Percentiles rank a stretch among this genome's conserved stretches.
Conservation (phyloP, 2,888 invertebrate species). For the Graphium colonna region DNA sequence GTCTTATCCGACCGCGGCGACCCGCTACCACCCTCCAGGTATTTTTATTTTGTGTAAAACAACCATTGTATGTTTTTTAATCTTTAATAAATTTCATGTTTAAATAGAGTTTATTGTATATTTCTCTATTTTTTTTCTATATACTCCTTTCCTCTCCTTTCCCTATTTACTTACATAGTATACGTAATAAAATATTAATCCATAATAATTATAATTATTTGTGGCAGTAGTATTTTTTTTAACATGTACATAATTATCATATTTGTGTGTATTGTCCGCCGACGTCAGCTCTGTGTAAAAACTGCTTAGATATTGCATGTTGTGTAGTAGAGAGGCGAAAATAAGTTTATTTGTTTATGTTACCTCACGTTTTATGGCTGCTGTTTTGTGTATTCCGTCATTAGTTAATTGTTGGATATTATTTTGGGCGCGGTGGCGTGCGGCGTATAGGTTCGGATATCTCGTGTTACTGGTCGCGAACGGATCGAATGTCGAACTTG, state of each 20-base stretch:
- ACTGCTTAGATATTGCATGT: slow-evolving; percentile 72
- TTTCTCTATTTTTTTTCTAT: slow-evolving; percentile 76
- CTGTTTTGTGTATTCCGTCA: slow-evolving; percentile 56
- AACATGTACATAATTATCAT: slow-evolving; percentile 54
- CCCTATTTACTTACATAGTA: slow-evolving; percentile 67
- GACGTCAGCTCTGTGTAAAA: slow-evolving; percentile 59
- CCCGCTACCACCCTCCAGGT: slow-evolving; percentile 65
- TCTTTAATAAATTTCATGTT: slow-evolving; percentile 80
- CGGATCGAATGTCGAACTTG: background rate
- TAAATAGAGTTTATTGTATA: slow-evolving; percentile 79
- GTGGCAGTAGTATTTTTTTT: slow-evolving; percentile 65
- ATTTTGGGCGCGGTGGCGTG: slow-evolving; percentile 46
- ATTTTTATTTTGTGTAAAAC: slow-evolving; percentile 78
- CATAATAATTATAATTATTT: slow-evolving; percentile 61
- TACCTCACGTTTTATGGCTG: slow-evolving; percentile 57
- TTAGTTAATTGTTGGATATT: slow-evolving; percentile 46
- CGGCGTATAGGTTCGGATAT: background rate
- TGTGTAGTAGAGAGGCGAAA: slow-evolving; percentile 63
- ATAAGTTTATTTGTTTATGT: slow-evolving; percentile 74
- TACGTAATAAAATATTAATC: slow-evolving; percentile 44
- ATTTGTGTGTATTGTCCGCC: slow-evolving; percentile 57
- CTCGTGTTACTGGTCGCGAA: background rate
- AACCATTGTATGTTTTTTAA: slow-evolving; percentile 77
- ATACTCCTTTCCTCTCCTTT: slow-evolving; percentile 60
- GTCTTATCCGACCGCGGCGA: slow-evolving; percentile 50